Evolutionary conservation across 1,140 invertebrate genomes (phyloP).

Genomic region (Probaryconus sp.): DNA sequence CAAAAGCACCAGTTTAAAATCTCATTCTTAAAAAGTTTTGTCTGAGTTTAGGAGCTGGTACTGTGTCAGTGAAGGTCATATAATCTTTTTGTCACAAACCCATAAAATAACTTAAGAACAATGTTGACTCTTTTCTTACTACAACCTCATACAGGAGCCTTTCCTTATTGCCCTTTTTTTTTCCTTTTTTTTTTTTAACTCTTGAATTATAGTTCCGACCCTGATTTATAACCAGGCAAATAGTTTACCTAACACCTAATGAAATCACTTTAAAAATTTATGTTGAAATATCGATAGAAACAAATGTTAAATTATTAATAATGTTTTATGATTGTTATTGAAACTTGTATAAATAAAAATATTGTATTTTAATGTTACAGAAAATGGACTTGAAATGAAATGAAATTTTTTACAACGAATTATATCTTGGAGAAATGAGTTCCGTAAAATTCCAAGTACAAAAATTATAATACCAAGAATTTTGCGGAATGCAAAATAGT

Average conservation of each 20-base stretch:
- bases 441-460: too few relatives aligned
- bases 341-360: too few relatives aligned
- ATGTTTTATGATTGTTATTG: too few relatives aligned
- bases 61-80: slow-evolving; percentile 43
- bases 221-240: slow-evolving; percentile 58
- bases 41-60: slow-evolving; percentile 24
- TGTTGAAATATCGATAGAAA: not conserved
- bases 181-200: slow-evolving; percentile 19
- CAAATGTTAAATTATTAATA: not conserved
- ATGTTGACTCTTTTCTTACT: slow-evolving; percentile 65
- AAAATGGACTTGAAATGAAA: too few relatives aligned
- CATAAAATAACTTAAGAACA: slow-evolving; percentile 56
- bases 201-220: slow-evolving; percentile 31
- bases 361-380: too few relatives aligned
- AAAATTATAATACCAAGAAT: too few relatives aligned
- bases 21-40: slow-evolving; percentile 67
- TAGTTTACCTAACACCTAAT: slow-evolving; percentile 24
- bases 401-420: too few relatives aligned
- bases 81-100: slow-evolving; percentile 62
- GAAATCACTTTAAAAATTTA: slow-evolving; percentile 28
- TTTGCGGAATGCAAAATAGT: too few relatives aligned
- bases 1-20: slow-evolving; percentile 64
- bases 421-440: too few relatives aligned
- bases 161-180: slow-evolving; percentile 36
- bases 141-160: slow-evolving; percentile 41